Conservation (phyloP, 2,888 invertebrate species). For the Nomada fucata region DNA sequence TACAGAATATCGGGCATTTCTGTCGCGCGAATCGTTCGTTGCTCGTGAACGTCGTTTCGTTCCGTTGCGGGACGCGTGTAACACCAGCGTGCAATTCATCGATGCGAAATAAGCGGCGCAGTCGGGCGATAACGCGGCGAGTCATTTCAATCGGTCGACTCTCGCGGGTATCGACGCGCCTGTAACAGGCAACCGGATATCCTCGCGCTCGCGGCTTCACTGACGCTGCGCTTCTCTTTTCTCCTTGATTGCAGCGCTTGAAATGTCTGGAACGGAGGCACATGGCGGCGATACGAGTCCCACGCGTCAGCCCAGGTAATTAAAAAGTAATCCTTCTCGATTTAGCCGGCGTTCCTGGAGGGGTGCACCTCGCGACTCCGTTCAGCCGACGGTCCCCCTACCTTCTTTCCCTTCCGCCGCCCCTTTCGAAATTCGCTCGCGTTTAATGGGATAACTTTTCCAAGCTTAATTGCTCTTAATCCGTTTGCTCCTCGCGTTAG, state of each 20-base stretch:
- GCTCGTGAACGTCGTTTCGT: too few species aligned
- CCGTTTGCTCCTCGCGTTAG: slow-evolving; percentile 18
- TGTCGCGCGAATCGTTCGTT: too few species aligned
- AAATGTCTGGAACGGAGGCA: slow-evolving; percentile 77
- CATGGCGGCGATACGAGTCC: slow-evolving; percentile 77
- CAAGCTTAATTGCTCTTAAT: slow-evolving; percentile 23
- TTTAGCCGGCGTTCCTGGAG: slow-evolving; percentile 1
- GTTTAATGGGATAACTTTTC: slow-evolving; percentile 15
- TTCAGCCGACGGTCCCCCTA: too few species aligned
- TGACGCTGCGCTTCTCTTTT: slow-evolving; percentile 14
- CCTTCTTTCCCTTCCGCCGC: neutral
- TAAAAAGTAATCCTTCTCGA: slow-evolving; percentile 41
- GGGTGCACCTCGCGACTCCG: too few species aligned
- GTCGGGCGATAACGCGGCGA: neutral
- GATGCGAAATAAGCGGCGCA: neutral
- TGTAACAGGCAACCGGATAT: neutral
- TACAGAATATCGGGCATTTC: neutral
- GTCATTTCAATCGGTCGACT: neutral
- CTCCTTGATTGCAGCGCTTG: slow-evolving; percentile 70
- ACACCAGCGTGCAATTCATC: slow-evolving; percentile 2
- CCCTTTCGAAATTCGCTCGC: neutral
- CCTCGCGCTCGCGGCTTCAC: neutral
- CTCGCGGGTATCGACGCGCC: neutral
- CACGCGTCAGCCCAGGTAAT: slow-evolving; percentile 79
- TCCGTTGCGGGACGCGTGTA: neutral